Conservation (phyloP, 1,140 invertebrate genomes). For the Ridgeia piscesae region DNA sequence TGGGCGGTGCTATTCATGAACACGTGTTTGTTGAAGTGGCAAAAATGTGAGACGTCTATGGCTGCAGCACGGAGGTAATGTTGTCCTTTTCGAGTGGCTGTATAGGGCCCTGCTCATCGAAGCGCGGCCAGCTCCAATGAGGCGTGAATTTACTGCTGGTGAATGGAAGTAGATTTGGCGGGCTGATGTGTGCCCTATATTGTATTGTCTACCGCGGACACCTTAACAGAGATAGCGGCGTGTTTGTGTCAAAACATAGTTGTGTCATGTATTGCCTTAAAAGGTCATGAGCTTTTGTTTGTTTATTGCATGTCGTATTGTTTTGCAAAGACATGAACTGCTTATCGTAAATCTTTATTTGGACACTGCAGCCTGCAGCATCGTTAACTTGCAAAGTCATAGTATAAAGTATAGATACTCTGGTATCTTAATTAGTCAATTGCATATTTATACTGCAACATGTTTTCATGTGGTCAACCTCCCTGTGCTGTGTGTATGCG, state of each 20-base stretch:
- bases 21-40: not conserved
- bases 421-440: not conserved
- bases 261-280: not conserved
- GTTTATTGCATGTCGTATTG: not conserved
- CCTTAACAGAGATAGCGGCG: not conserved
- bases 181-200: not conserved
- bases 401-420: not conserved
- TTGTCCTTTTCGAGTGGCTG: not conserved
- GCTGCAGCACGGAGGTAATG: not conserved
- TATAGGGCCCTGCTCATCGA: not conserved
- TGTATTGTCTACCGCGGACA: not conserved
- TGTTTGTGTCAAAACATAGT: not conserved
- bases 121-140: not conserved
- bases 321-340: not conserved
- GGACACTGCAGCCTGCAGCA: not conserved
- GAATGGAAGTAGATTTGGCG: not conserved
- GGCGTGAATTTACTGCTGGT: not conserved
- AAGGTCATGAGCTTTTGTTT: not conserved
- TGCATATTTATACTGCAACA: not conserved
- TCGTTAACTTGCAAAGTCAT: too few relatives aligned
- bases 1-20: not conserved
- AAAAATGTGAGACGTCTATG: not conserved
- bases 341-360: not conserved
- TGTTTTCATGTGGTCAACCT: not conserved
- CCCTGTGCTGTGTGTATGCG: too few relatives aligned